These are phyloP conservation scores for Chelidonichthys spinosus DNA, from an alignment of 2,797 vertebrate species.

Conservation along the genomic window DNA sequence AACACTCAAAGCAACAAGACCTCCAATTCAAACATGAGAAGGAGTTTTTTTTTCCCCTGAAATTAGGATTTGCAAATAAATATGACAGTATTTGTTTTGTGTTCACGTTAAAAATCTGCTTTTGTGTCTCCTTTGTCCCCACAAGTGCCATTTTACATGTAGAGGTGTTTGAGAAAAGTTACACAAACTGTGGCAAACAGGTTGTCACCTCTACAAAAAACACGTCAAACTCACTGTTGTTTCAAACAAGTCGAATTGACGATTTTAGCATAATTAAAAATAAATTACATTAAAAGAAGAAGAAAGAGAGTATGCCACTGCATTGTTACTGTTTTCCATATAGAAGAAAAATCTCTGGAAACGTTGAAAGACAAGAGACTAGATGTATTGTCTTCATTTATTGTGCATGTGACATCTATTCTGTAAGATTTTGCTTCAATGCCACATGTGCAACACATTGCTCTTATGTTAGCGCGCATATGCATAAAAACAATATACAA, in stretches of 20 bases:
- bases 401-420: constrained; percentile 3
- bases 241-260: constrained; percentile 14
- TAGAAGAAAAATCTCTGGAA: constrained; percentile 12
- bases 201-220: constrained; percentile 10
- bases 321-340: neutral
- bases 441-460: constrained; percentile 5
- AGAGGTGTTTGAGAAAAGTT: constrained; percentile 33
- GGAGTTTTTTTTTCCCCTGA: constrained; percentile 12
- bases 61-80: constrained; percentile 31
- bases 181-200: constrained; percentile 3
- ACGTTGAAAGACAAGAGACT: neutral
- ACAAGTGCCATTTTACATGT: neutral
- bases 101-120: neutral
- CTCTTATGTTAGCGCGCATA: neutral
- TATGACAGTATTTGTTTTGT: constrained; percentile 22
- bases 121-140: neutral
- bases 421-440: constrained; percentile 3
- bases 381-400: neutral
- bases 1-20: constrained; percentile 88
- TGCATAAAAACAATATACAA: neutral
- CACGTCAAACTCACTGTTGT: neutral
- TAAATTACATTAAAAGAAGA: neutral
- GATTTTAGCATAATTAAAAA: neutral
- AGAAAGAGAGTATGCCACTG: constrained; percentile 12
- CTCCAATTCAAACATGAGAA: constrained; percentile 72